Percentiles rank a stretch among this genome's conserved stretches.
phyloP scores from a whole-genome alignment of 1,140 invertebrate genomes.

The Lepidurus arcticus region DNA sequence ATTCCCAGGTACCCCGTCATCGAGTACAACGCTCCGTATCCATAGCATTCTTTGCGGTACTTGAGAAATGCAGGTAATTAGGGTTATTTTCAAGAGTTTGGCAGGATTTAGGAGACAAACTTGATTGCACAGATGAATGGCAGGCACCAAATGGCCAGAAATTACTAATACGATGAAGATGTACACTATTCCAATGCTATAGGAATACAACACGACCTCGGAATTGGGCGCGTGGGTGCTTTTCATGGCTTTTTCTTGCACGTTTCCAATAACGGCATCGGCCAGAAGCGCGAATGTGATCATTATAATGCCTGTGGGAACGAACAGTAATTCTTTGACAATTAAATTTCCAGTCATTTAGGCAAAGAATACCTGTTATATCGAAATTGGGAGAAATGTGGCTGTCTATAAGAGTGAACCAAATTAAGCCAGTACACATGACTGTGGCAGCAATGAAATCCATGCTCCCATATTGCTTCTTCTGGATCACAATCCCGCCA shows the following conservation, averaged over 20 bases:
- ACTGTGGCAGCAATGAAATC: constrained; percentile 76
- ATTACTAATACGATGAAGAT: constrained; percentile 67
- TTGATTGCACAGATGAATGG: constrained; percentile 67
- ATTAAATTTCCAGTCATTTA: not conserved
- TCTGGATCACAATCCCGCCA: constrained; percentile 85
- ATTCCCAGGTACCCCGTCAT: constrained; percentile 84
- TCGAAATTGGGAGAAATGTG: constrained; percentile 83
- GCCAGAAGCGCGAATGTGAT: constrained; percentile 81
- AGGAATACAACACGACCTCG: constrained; percentile 91
- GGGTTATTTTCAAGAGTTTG: not conserved
- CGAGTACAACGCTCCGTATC: constrained; percentile 79
- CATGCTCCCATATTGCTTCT: constrained; percentile 73
- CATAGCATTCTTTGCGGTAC: constrained; percentile 70
- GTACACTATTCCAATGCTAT: constrained; percentile 80
- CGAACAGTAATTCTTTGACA: constrained; percentile 29
- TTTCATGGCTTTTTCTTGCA: constrained; percentile 92
- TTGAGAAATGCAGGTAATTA: constrained; percentile 38
- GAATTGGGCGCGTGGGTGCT: constrained; percentile 71
- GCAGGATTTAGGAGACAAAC: constrained; percentile 45
- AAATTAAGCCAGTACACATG: constrained; percentile 86
- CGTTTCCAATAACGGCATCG: constrained; percentile 91
- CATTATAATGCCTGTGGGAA: constrained; percentile 64
- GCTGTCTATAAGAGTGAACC: constrained; percentile 89
- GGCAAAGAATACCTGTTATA: constrained; percentile 50
- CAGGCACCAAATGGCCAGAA: constrained; percentile 67